Evolutionary conservation across 1,140 invertebrate genomes (phyloP).

Genomic region (Trissolcus basalis): DNA sequence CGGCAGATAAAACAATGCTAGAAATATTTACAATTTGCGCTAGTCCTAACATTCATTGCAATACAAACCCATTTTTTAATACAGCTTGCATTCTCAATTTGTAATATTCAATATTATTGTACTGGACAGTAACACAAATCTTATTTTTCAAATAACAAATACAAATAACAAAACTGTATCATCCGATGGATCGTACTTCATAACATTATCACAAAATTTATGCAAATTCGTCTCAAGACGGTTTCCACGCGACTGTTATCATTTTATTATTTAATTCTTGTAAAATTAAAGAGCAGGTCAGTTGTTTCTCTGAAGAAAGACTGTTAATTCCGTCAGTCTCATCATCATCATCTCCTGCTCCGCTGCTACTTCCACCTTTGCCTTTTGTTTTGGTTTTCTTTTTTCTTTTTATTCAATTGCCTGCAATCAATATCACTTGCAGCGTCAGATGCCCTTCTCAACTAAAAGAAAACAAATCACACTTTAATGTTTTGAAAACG

Average conservation of each 20-base stretch:
- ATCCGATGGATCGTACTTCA: too few relatives aligned
- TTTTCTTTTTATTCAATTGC: conserved; percentile 74
- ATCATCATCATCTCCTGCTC: conserved; percentile 77
- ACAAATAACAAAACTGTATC: too few relatives aligned
- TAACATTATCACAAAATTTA: too few relatives aligned
- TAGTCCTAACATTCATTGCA: too few relatives aligned
- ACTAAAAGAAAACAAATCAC: conserved; percentile 61
- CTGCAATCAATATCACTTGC: conserved; percentile 75
- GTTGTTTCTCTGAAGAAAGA: conserved; percentile 77
- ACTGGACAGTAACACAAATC: too few relatives aligned
- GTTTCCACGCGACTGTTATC: conserved; percentile 82
- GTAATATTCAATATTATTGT: too few relatives aligned
- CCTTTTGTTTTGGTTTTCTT: conserved; percentile 76
- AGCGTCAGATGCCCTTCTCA: conserved; percentile 74
- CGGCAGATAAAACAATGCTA: too few relatives aligned
- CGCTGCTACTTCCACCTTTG: conserved; percentile 68
- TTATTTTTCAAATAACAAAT: too few relatives aligned
- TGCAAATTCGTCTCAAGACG: conserved; percentile 68
- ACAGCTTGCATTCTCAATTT: too few relatives aligned
- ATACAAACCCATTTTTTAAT: too few relatives aligned
- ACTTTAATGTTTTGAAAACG: conserved; percentile 14
- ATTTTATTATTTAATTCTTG: conserved; percentile 85
- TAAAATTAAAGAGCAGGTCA: conserved; percentile 80
- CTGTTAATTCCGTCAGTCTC: conserved; percentile 77
- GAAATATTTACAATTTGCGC: too few relatives aligned